Base-by-base conservation (phyloP, 2,797 vertebrate genomes). In the Antennarius maculatus region DNA sequence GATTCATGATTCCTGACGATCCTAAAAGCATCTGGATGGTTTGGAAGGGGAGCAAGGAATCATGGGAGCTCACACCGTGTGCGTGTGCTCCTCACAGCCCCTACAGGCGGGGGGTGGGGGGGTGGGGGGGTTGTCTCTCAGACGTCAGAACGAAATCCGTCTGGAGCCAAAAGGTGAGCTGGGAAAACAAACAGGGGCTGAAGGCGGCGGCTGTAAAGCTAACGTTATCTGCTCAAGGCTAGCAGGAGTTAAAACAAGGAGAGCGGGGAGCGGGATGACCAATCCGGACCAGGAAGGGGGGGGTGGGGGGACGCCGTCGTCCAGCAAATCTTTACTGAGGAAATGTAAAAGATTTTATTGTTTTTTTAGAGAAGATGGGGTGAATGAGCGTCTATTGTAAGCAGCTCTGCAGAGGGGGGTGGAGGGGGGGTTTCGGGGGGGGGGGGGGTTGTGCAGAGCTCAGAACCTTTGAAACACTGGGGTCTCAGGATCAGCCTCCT, bases 311-410 rank as follows among this genome's bases (percentile, higher is more conserved):
- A 61, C 72, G 69, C 67, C 41, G 80, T 68, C 79, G 77, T 84
- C 68, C 75, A 79, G 71, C 52, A 3, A 47, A 76, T 74, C 77
- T 90, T 80, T 82, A 88, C 73, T 65, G 80, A 89, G 89, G 87
- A 92, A 91, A 89, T 90, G 84, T 91, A 86, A 88, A 90, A 86
- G n/a, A 82, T 77, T 88, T 84, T 86, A 89, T 77, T 85, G 83
- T 77, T 48, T 79, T 79, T 89, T 76, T 80, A 84, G 80, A 71
- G 79, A 68, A 86, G 82, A 82, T 76, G 51, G 74, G 67, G 62
- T 72, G 84, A 89, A 87, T 80, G 85, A 86, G 71, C 66, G 74
- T 66, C 77, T 57, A 75, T 87, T 86, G 86, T 86, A 42, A 66
- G 72, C 72, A 59, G 57, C 68, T 69, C 74, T 73, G 61, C 60